Base-by-base conservation (phyloP, 2,888 invertebrate genomes). In the Eristalis pertinax region DNA sequence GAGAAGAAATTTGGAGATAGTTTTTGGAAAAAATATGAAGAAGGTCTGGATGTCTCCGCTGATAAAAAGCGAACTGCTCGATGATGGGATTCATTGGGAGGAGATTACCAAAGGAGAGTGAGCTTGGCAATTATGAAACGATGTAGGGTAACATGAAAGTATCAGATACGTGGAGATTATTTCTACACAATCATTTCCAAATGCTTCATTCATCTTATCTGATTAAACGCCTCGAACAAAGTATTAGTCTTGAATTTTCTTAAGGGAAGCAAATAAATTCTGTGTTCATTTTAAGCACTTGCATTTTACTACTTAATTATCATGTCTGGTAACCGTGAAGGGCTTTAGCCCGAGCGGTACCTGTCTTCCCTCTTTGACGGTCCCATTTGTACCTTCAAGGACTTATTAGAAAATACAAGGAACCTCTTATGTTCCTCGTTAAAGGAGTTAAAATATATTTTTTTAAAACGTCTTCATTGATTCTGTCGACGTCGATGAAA, bases 21-120 rank as follows among this genome's bases (percentile, higher is more conserved):
- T 96, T 2, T 95, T 98, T 91, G 98, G 98, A 3, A 92, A 94
- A 22, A 94, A 94, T 74, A 98, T 98, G 98, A 95, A 96, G 90
- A 91, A 97, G 60, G 94, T 95, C 24, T 97, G 96, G 96, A 90
- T 98, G 67, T 95, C 95, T 82, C 98, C 98, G 10, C 96, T 96
- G 90, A 92, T 97, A 41, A 89, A 92, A 24, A 98, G 98, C 86
- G 94, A 95, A 70, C 93, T 98, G 73, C 96, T 96, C 24, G 95
- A 96, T 67, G 95, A 98, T 94, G 98, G 98, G 4, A 93, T 96
- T 19, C 90, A 93, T 81, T 96, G 95, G 95, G 91, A 91, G 38
- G 50, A 50, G 19, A 73, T 15, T 38, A 2, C 13, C 4, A 2
- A 50, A 11, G 41, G 32, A 0, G 62, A 77, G 50, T 29, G 35